phyloP scores from a whole-genome alignment of 2,797 vertebrate genomes.

The Tiaroga cobitis region DNA sequence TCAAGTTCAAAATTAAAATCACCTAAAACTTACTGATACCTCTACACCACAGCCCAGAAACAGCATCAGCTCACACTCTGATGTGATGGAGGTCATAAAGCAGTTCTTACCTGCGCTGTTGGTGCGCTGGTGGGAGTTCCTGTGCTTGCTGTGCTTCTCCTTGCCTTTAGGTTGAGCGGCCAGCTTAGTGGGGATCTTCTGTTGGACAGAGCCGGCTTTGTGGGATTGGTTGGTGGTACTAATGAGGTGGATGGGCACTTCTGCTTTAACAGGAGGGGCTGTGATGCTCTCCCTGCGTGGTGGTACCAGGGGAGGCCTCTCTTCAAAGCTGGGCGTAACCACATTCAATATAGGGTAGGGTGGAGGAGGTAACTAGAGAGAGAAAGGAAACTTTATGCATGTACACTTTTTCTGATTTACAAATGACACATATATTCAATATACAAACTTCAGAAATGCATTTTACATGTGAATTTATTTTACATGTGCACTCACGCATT shows the following conservation, averaged over 20 bases:
- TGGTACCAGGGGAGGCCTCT: slow-evolving; percentile 80
- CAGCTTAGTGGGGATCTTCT: slow-evolving; percentile 95
- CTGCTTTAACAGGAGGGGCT: slow-evolving; percentile 68
- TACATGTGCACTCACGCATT: too few species aligned
- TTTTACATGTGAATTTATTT: neutral
- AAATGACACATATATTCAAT: neutral
- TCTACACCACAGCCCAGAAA: neutral
- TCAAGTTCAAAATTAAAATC: neutral
- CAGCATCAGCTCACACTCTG: neutral
- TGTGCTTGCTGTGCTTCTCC: slow-evolving; percentile 74
- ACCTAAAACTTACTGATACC: neutral
- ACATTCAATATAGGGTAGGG: slow-evolving; percentile 47
- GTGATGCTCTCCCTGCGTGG: slow-evolving; percentile 82
- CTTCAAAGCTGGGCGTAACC: slow-evolving; percentile 61
- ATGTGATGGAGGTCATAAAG: neutral
- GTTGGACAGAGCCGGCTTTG: slow-evolving; percentile 82
- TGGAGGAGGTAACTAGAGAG: slow-evolving; percentile 58
- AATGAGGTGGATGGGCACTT: slow-evolving; percentile 88
- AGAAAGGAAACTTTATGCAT: neutral
- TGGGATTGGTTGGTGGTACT: slow-evolving; percentile 89
- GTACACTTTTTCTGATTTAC: neutral
- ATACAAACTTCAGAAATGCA: neutral
- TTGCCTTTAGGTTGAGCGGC: slow-evolving; percentile 69
- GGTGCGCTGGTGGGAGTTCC: slow-evolving; percentile 78
- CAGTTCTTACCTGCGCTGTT: slow-evolving; percentile 85